Evolutionary conservation across 2,797 vertebrate genomes (phyloP), one percentile per base, ranked within the genome.

Genomic region (Botia almorhae): DNA sequence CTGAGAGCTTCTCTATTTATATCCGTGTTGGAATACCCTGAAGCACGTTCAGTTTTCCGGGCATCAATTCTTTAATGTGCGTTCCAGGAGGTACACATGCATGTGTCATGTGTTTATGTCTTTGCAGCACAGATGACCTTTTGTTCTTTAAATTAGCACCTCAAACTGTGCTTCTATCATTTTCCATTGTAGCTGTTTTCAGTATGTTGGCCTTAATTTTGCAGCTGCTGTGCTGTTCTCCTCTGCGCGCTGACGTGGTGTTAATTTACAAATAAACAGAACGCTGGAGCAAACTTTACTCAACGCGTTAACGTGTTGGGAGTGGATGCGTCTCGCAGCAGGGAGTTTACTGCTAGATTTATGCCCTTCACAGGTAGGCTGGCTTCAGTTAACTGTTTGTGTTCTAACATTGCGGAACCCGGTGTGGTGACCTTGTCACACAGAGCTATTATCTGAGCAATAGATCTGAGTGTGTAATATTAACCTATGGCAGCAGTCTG

Each of bases 281-380:
- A 72, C 33, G 2, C 86, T 86, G 83, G 75, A 86, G 79, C 50
- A 67, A 65, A 7, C 72, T 82, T 76, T 82, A 87, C 89, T 88
- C 85, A 85, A 84, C 82, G 86, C 87, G 81, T 81, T 81, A 85
- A 88, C 87, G 89, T 91, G 92, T 91, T 90, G 90, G 88, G 90
- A 91, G 91, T 92, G 91, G 91, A 87, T 85, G 76, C 87, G 90
- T 88, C 90, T 91, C 90, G 89, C 91, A 93, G 92, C 92, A 92
- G 91, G 92, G 89, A 87, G 87, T 94, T 94, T 90, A 92, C 86
- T 83, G 85, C 81, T 78, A 89, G 90, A 92, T 93, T 93, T 94
- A 92, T 90, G 88, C 89, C 87, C 89, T 81, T 89, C 90, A 87
- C 82, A 58, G 55, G 83, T 55, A 43, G 83, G 78, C 80, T 75